phyloP scores from a whole-genome alignment of 2,797 vertebrate species.

The Darevskia nairensis region DNA sequence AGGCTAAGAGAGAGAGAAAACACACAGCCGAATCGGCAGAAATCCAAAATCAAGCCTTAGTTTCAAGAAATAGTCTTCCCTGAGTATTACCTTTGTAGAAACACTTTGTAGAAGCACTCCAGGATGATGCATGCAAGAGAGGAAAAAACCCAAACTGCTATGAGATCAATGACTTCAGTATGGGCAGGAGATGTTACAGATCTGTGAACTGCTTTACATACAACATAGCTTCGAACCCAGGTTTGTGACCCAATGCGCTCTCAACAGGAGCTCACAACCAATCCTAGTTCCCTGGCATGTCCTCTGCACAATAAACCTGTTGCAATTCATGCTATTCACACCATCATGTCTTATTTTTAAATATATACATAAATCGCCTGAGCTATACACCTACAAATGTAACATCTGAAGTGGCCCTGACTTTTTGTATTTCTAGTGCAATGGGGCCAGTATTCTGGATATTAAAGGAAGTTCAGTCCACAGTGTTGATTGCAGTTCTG shows the following conservation, averaged over 20 bases:
- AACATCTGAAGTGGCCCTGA: not conserved
- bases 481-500: not conserved
- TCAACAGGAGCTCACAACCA: not conserved
- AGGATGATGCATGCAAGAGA: not conserved
- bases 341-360: not conserved
- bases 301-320: not conserved
- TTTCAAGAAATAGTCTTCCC: not conserved
- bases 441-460: not conserved
- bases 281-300: not conserved
- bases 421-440: not conserved
- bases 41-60: fast-evolving
- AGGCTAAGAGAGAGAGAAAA: fast-evolving
- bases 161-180: not conserved
- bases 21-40: fast-evolving
- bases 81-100: not conserved
- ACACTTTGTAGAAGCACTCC: not conserved
- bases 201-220: not conserved
- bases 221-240: not conserved
- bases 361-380: not conserved
- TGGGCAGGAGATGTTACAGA: not conserved
- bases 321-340: not conserved
- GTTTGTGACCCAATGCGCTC: not conserved
- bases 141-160: not conserved
- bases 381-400: not conserved
- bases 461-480: not conserved